phyloP scores from a whole-genome alignment of 2,888 invertebrate genomes.

The Tupiocoris notatus region DNA sequence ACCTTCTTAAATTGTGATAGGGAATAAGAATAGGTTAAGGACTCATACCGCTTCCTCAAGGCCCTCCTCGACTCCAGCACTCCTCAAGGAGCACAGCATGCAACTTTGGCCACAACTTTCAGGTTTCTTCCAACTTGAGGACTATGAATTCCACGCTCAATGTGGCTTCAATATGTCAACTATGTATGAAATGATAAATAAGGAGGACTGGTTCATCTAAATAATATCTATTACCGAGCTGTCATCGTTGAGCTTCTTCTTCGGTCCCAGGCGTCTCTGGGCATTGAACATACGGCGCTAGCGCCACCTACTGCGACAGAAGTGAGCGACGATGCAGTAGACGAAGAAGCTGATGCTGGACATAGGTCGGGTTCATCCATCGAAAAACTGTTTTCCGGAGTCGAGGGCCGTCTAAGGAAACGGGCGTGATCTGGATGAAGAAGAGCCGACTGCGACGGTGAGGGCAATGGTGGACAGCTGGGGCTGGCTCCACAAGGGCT shows the following conservation, averaged over 20 bases:
- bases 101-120: too few species aligned
- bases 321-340: constrained; percentile 62
- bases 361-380: constrained; percentile 45
- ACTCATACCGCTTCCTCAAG: too few species aligned
- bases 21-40: too few species aligned
- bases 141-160: too few species aligned
- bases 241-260: constrained; percentile 63
- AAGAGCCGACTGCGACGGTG: constrained; percentile 56
- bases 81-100: too few species aligned
- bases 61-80: too few species aligned
- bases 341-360: constrained; percentile 54
- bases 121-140: too few species aligned
- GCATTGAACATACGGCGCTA: constrained; percentile 52
- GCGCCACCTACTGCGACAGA: constrained; percentile 56
- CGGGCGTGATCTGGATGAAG: constrained; percentile 71
- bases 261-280: constrained; percentile 55
- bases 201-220: too few species aligned
- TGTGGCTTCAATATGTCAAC: too few species aligned
- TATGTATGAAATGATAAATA: too few species aligned
- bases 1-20: too few species aligned
- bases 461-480: constrained; percentile 48
- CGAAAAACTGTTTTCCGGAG: constrained; percentile 44
- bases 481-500: constrained; percentile 53
- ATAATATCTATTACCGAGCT: constrained; percentile 53
- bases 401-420: constrained; percentile 56